A percentile compares a stretch with the other conserved stretches of the same genome.
Evolutionary conservation across 2,113 vertebrate genomes (phyloP).

Genomic region (Coptodon rendalli): DNA sequence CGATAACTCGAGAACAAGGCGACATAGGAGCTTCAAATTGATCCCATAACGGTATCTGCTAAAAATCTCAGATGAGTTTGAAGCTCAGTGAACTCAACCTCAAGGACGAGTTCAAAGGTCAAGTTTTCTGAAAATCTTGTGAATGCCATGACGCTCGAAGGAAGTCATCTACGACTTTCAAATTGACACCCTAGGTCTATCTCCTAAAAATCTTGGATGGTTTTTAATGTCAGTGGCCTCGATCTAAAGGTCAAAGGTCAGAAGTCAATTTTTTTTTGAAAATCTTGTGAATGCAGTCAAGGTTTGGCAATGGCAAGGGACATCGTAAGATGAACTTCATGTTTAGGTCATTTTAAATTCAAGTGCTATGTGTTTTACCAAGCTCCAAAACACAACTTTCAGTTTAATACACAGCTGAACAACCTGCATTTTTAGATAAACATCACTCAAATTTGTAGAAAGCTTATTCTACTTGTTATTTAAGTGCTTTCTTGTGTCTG

Average conservation of each 20-base stretch:
- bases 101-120: background rate
- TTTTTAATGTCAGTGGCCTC: background rate
- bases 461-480: background rate
- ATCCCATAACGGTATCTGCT: background rate
- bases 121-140: background rate
- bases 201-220: background rate
- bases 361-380: background rate
- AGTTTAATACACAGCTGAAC: background rate
- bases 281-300: background rate
- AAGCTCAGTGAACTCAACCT: background rate
- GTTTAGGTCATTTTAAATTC: background rate
- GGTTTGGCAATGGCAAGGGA: background rate
- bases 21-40: accelerated
- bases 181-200: background rate
- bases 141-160: background rate
- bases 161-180: background rate
- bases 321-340: background rate
- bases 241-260: background rate
- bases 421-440: background rate
- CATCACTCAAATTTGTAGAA: background rate
- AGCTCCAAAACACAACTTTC: background rate
- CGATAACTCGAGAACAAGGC: accelerated
- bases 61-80: background rate
- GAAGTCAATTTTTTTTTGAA: background rate
- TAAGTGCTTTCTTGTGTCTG: background rate